These are phyloP conservation scores for Oreamnos americanus DNA, from an alignment of 2,113 vertebrate genomes.

Conservation along the genomic window DNA sequence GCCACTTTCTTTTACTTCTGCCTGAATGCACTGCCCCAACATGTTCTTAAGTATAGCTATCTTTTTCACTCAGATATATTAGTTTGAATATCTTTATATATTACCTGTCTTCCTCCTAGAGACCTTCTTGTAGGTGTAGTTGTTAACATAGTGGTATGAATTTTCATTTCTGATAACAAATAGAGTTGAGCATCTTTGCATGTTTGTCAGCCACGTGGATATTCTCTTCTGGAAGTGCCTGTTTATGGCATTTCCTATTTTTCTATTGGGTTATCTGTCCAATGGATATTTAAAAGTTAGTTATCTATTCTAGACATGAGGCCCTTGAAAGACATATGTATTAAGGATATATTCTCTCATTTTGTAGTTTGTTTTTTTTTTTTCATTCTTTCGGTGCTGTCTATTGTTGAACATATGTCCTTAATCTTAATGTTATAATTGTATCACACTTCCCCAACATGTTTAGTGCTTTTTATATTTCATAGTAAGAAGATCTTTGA, in stretches of 20 bases:
- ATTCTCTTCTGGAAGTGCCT: background rate
- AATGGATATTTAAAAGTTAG: background rate
- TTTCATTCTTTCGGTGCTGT: background rate
- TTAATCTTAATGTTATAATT: background rate
- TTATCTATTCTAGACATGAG: background rate
- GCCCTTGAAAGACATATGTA: background rate
- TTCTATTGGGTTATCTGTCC: background rate
- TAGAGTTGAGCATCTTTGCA: accelerated
- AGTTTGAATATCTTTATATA: background rate
- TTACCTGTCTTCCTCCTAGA: background rate
- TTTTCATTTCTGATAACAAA: background rate
- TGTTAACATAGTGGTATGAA: background rate
- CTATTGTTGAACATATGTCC: background rate
- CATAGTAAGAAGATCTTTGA: background rate
- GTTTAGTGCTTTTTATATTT: background rate
- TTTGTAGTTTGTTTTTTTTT: background rate
- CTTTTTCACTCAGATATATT: background rate
- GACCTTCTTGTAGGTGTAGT: accelerated
- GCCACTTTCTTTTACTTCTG: background rate
- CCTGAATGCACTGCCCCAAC: background rate
- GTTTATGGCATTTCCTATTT: background rate
- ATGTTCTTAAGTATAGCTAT: background rate
- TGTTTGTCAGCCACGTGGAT: accelerated
- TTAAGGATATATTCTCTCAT: background rate
- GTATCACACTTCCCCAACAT: background rate